Conservation (phyloP, 2,113 vertebrate genomes). For the Camelus bactrianus region DNA sequence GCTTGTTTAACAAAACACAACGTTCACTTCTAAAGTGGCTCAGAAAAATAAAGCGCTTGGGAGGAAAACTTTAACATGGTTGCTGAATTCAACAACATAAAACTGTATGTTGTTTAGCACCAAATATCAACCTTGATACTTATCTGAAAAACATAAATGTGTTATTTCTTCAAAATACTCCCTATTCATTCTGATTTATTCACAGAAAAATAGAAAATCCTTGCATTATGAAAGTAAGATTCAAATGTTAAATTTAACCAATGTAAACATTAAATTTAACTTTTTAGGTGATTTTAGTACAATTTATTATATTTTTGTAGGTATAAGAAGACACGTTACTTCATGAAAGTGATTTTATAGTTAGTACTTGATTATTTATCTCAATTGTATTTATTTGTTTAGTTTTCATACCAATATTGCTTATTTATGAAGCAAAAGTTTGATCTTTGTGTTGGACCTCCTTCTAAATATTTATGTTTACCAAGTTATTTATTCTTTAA, state of each 20-base stretch:
- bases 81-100: background rate
- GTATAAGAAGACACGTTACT: background rate
- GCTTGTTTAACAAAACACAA: slow-evolving; percentile 15
- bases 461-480: background rate
- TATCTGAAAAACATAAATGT: background rate
- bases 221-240: background rate
- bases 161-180: background rate
- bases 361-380: background rate
- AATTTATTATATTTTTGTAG: background rate
- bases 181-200: background rate
- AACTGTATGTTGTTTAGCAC: background rate
- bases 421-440: background rate
- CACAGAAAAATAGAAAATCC: background rate
- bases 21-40: background rate
- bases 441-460: background rate
- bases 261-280: background rate
- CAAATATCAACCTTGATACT: background rate
- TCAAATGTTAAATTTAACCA: background rate
- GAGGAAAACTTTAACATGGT: slow-evolving; percentile 9
- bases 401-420: background rate
- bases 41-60: background rate
- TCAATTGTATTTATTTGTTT: background rate
- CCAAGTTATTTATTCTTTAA: background rate
- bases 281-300: background rate
- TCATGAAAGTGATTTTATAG: background rate